Evolutionary conservation across 2,113 vertebrate genomes (phyloP).

Genomic region (Stictonetta naevosa): DNA sequence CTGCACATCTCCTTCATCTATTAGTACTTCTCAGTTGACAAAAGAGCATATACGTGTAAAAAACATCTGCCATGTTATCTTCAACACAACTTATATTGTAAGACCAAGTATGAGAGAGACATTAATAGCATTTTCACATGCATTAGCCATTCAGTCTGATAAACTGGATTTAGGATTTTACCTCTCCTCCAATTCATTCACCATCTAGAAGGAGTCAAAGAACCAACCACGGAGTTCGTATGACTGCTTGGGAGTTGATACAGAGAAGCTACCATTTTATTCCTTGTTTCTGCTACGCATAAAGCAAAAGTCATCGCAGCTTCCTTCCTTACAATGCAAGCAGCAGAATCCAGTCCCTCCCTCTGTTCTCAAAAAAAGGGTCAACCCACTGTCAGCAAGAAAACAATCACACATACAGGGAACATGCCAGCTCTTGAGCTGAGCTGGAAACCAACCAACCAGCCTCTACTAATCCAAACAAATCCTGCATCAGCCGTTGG

Average conservation of each 20-base stretch:
- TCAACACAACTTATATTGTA: background rate
- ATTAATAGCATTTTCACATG: background rate
- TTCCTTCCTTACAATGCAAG: background rate
- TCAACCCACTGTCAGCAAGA: constrained; percentile 36
- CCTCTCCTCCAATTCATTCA: background rate
- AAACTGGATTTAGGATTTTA: background rate
- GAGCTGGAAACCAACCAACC: constrained; percentile 64
- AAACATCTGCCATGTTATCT: background rate
- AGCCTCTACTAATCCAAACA: constrained; percentile 64
- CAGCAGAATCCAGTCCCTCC: background rate
- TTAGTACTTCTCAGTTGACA: background rate
- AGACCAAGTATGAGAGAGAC: background rate
- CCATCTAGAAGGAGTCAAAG: background rate
- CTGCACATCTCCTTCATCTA: background rate
- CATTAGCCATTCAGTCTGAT: background rate
- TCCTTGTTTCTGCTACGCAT: background rate
- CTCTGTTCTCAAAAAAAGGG: background rate
- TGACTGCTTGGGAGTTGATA: background rate
- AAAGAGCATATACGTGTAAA: background rate
- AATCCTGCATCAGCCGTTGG: constrained; percentile 48
- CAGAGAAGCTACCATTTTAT: background rate
- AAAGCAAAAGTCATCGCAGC: background rate
- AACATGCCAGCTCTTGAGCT: constrained; percentile 22
- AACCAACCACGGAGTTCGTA: background rate
- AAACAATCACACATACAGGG: constrained; percentile 21